Evolutionary conservation across 2,888 invertebrate species (phyloP), one percentile per base, ranked within the genome.

Genomic region (Augochlorella aurata): DNA sequence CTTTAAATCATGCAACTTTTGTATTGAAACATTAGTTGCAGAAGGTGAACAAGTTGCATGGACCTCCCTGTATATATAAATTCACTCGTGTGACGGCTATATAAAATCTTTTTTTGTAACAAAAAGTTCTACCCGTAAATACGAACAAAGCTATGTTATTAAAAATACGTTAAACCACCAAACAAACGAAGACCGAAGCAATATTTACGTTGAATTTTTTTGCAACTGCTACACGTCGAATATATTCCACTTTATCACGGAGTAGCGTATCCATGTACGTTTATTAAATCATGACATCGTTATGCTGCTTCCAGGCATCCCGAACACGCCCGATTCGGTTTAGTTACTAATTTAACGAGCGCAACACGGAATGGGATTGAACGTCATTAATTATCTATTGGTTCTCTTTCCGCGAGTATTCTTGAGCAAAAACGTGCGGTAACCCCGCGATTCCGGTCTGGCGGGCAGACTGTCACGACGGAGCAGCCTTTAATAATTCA

Each of bases 401-500:
- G 69, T 68, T 69, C 72, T n/a, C 21, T 52, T 12, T n/a, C 79
- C 69, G 2, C 58, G 21, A 52, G 54, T 72, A 52, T 44, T 9
- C 21, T 18, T 38, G 29, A 38, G 54, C 29, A 69, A 65, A 58
- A 82, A 65, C 29, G 3, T 49, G 24, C 52, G 47, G 44, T 45
- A 71, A 68, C 45, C 38, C 49, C 24, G 67, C 61, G 75, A 29
- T 72, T 54, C 54, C 24, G 12, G 38, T 18, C 49, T 68, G 47
- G 45, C 68, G 52, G 63, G 65, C 29, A 29, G 72, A 65, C 72
- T 14, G 67, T 65, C 77, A 74, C 68, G 76, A 58, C 65, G 52
- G 67, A 74, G 75, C 49, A 49, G 58, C 63, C 77, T 81, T 89
- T 87, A 89, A 89, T 89, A 89, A 89, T 88, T 89, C 87, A 89